phyloP scores from a whole-genome alignment of 2,113 vertebrate genomes.

The Emydura subglobosa region DNA sequence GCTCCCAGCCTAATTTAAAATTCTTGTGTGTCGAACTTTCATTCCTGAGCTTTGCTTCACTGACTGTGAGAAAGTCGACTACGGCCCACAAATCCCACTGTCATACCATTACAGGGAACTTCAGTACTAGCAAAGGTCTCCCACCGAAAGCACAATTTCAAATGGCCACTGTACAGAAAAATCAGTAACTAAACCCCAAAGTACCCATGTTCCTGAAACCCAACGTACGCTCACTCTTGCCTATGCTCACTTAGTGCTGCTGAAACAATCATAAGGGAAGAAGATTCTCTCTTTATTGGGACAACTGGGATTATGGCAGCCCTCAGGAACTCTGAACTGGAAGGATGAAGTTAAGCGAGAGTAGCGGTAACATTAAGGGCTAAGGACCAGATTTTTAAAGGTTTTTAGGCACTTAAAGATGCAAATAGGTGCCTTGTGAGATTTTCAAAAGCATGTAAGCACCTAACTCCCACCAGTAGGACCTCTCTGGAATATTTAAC shows the following conservation, averaged over 20 bases:
- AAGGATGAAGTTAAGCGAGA: accelerated
- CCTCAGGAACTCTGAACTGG: background rate
- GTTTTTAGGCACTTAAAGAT: background rate
- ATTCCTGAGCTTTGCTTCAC: background rate
- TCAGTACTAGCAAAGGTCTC: accelerated
- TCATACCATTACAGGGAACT: background rate
- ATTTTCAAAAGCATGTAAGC: background rate
- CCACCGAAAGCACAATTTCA: background rate
- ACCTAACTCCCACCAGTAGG: background rate
- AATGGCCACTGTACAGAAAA: background rate
- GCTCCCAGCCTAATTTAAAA: background rate
- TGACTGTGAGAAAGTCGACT: background rate
- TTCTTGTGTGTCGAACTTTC: background rate
- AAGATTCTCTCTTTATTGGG: background rate
- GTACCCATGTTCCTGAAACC: background rate
- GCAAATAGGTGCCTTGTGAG: background rate
- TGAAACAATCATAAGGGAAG: accelerated
- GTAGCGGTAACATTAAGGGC: background rate
- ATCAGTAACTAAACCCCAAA: accelerated
- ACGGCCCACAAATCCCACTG: background rate
- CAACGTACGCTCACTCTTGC: background rate
- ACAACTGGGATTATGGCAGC: background rate
- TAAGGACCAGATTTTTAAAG: background rate
- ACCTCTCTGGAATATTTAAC: background rate
- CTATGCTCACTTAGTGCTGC: background rate